These are phyloP conservation scores for Mionectes olivaceus DNA, from an alignment of 2,797 vertebrate species.

Conservation along the genomic window DNA sequence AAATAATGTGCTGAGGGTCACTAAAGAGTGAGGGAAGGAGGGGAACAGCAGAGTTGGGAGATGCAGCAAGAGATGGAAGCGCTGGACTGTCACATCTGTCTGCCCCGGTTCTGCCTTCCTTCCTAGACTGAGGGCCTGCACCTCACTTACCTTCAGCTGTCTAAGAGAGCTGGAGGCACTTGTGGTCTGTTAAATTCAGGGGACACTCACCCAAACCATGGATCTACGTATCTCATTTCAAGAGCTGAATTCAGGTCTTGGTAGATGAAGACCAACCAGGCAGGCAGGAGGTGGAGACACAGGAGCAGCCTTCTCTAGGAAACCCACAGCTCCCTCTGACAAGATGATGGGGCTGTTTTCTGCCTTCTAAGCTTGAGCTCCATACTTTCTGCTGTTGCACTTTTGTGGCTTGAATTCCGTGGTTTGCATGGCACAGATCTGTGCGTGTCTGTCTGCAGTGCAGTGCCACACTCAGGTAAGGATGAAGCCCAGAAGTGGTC, in stretches of 20 bases:
- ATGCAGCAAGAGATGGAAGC: background rate
- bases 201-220: background rate
- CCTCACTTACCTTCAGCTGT: background rate
- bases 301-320: background rate
- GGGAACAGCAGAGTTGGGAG: background rate
- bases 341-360: background rate
- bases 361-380: background rate
- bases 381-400: background rate
- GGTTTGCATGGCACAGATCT: background rate
- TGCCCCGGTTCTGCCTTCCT: background rate
- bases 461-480: background rate
- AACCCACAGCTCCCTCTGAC: background rate
- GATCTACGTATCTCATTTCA: background rate
- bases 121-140: background rate
- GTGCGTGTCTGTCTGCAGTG: background rate
- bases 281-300: background rate
- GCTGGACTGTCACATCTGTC: background rate
- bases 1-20: background rate
- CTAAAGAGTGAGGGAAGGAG: background rate
- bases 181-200: background rate
- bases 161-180: background rate
- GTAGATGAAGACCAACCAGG: background rate
- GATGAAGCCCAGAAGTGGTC: too few relatives aligned
- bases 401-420: background rate
- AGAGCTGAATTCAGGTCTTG: background rate